Base-by-base conservation (phyloP, 2,797 vertebrate species). In the Darevskia nairensis region DNA sequence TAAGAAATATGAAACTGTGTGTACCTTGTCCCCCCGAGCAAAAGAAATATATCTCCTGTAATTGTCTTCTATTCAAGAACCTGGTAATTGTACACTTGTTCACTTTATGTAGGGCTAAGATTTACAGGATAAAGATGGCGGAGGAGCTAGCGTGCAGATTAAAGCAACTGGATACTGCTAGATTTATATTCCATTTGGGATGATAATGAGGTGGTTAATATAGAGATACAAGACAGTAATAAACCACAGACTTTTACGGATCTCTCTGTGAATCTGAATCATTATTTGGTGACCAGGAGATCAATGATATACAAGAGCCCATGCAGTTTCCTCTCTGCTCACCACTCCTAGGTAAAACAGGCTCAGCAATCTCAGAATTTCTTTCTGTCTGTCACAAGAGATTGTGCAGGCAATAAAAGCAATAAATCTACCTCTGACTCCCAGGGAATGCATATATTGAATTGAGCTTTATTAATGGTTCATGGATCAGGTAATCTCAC, bases 181-280 rank as follows among this genome's bases (percentile, higher is more conserved):
- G 92, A 96, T 96, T 96, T 96, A 96, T 92, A 88, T 89, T 92
- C 93, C 94, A 94, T 95, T 95, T 95, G 94, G 93, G 93, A 95
- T 95, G 94, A 95, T 95, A 96, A 96, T 95, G 95, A 95, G 94
- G 89, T 95, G 94, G 93, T 96, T 95, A 96, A 95, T 94, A 93
- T 90, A 95, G 94, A 96, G 95, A 94, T 95, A 94, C 94, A 95
- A 93, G 94, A 91, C 89, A 90, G 91, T 93, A 93, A 95, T 96
- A 96, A 96, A 96, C 32, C 92, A 93, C 80, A 90, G 94, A 95
- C 92, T 95, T 96, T 95, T 94, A 95, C 93, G 71, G 94, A 95
- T 95, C 95, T 95, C 92, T 1, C 89, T 92, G 93, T 93, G 93
- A 88, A 90, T 91, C 93, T 96, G 95, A 96, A 95, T 96, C 94